phyloP scores from a whole-genome alignment of 2,113 vertebrate genomes.

The Eubucco bourcierii region DNA sequence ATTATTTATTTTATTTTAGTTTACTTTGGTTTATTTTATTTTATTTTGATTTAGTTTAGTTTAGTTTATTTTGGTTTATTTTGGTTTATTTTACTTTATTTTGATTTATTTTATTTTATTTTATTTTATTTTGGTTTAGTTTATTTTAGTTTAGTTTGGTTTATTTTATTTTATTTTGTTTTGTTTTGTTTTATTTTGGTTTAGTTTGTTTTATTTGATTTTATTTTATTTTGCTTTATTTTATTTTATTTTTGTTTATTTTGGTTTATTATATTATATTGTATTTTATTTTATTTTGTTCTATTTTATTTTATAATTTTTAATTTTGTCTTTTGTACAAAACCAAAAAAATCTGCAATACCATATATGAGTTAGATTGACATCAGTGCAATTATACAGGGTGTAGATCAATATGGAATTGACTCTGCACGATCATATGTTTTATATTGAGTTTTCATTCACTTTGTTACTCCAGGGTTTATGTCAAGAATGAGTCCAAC shows the following conservation, averaged over 20 bases:
- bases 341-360: not conserved
- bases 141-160: too few species aligned
- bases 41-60: too few species aligned
- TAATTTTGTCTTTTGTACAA: not conserved
- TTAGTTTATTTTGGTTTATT: too few species aligned
- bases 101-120: not conserved
- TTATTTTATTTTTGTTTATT: too few species aligned
- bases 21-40: not conserved
- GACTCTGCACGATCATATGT: not conserved
- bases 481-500: not conserved
- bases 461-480: not conserved
- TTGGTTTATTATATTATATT: too few species aligned
- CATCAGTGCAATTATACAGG: conserved; percentile 3
- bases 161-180: not conserved
- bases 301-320: too few species aligned
- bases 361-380: not conserved
- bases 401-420: not conserved
- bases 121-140: too few species aligned
- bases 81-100: not conserved
- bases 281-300: not conserved
- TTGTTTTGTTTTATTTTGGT: not conserved
- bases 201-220: too few species aligned
- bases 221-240: not conserved
- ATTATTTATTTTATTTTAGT: too few species aligned
- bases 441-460: conserved; percentile 22